Base-by-base conservation (phyloP, 2,113 vertebrate species). In the Macheiramphus alcinus region DNA sequence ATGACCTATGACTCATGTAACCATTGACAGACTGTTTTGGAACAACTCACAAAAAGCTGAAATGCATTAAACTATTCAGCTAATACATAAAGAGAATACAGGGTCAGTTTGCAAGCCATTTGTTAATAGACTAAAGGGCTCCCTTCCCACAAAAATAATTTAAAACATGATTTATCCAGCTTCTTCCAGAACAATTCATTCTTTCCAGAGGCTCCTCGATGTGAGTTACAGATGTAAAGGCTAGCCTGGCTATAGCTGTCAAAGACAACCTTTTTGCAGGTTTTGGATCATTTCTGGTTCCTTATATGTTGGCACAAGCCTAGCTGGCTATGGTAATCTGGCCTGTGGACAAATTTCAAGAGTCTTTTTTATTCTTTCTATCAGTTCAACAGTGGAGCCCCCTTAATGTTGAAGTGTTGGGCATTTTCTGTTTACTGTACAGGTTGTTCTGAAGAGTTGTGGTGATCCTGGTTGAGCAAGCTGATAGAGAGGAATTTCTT, bases 41-140 rank as follows among this genome's bases (percentile, higher is more conserved):
- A 96, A 83, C 93, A 96, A 88, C 59, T 93, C 82, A 78, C 82
- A 90, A 88, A 80, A 92, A 96, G 94, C 90, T 96, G 88, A 95
- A 94, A 86, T 93, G 58, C 75, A 96, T 95, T 96, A 95, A 97
- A 93, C 59, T 86, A 67, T 90, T 94, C 92, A 88, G 88, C 91
- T 94, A 90, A 95, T 96, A 83, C 92, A 96, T 95, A 95, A 96
- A 96, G 93, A 96, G 96, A 96, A 94, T 86, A 80, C 93, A 80
- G 92, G 85, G 93, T 94, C 95, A 94, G 79, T 90, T 95, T 96
- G 93, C 92, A 94, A 94, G 55, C 82, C 85, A 78, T 96, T 97
- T 95, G 93, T 96, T 96, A 96, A 93, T 92, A 92, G 71, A 86
- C 81, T 93, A 90, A 95, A 96, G 71, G 73, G 58, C 85, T 96